Conservation (phyloP, 1,140 invertebrate genomes). For the Acromyrmex heyeri region DNA sequence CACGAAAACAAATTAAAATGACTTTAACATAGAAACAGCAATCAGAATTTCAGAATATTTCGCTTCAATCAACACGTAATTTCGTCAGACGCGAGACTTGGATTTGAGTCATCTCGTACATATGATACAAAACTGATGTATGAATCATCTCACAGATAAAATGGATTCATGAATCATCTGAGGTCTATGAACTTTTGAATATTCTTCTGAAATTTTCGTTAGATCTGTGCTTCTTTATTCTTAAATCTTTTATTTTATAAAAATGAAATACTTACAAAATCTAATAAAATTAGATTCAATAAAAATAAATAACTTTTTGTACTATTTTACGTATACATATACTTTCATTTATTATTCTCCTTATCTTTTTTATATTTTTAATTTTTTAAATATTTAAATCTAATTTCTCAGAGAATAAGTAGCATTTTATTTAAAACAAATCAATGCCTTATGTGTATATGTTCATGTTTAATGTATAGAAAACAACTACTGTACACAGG, state of each 20-base stretch:
- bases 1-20: not conserved
- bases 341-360: not conserved
- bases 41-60: conserved; percentile 9
- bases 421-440: not conserved
- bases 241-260: not conserved
- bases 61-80: not conserved
- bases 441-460: not conserved
- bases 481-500: not conserved
- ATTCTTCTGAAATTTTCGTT: not conserved
- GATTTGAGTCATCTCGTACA: conserved; percentile 15
- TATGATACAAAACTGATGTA: conserved; percentile 34
- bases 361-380: not conserved
- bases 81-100: not conserved
- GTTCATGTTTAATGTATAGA: conserved; percentile 1
- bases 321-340: not conserved
- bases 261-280: not conserved
- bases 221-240: not conserved
- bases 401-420: not conserved
- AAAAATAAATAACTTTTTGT: not conserved
- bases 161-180: conserved; percentile 41
- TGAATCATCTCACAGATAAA: conserved; percentile 46
- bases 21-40: not conserved
- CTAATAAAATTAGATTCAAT: not conserved
- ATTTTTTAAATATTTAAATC: not conserved
- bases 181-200: conserved; percentile 44